phyloP scores from a whole-genome alignment of 1,140 invertebrate species.

The Drosophila serrata region DNA sequence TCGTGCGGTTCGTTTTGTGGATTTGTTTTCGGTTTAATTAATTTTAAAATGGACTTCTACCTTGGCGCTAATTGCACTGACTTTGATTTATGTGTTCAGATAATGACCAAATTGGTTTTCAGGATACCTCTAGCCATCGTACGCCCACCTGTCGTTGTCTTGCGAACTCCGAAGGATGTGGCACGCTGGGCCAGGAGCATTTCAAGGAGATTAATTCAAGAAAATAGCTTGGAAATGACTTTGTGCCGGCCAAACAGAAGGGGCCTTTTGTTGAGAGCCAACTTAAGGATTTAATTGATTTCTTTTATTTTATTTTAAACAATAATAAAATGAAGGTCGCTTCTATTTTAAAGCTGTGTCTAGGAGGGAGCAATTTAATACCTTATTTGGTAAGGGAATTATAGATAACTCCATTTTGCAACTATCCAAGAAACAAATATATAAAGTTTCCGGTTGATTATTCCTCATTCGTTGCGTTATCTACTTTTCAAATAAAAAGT shows the following conservation, averaged over 20 bases:
- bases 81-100: conserved; percentile 64
- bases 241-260: conserved; percentile 13
- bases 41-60: conserved; percentile 64
- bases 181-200: conserved; percentile 31
- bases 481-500: conserved; percentile 11
- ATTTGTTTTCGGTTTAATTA: conserved; percentile 64
- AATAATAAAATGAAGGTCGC: neutral
- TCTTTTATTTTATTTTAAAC: neutral
- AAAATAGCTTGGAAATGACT: conserved; percentile 26
- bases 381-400: neutral
- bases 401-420: neutral
- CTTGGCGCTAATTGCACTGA: conserved; percentile 60
- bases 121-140: conserved; percentile 8
- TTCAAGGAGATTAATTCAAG: conserved; percentile 38
- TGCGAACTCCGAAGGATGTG: conserved; percentile 11
- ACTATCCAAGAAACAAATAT: neutral
- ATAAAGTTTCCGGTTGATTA: neutral
- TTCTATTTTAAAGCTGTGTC: neutral
- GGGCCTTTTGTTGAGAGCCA: conserved; percentile 21
- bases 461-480: neutral
- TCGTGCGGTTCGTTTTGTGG: conserved; percentile 62
- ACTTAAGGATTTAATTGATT: conserved; percentile 20
- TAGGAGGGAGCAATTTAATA: neutral
- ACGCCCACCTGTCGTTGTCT: conserved; percentile 26
- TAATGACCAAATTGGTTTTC: conserved; percentile 62